phyloP scores from a whole-genome alignment of 2,797 vertebrate species.

The Pseudochromis fuscus region DNA sequence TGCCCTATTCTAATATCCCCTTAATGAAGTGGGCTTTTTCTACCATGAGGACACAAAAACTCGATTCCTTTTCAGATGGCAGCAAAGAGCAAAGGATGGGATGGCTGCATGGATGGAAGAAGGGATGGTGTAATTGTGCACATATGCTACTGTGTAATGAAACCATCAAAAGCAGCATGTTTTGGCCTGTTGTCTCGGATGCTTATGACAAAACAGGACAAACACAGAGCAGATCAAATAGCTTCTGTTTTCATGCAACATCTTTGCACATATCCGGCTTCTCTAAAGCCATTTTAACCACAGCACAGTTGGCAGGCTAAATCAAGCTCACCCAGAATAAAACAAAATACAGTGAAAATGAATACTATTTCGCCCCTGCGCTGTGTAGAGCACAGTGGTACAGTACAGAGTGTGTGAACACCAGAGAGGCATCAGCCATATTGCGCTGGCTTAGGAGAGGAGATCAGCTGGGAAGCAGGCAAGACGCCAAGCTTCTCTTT shows the following conservation, averaged over 20 bases:
- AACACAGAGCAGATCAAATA: slow-evolving; percentile 72
- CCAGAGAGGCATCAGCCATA: slow-evolving; percentile 82
- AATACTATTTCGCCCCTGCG: slow-evolving; percentile 71
- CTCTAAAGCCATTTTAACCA: slow-evolving; percentile 70
- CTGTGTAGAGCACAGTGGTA: slow-evolving; percentile 62
- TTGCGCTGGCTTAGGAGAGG: slow-evolving; percentile 83
- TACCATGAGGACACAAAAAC: slow-evolving; percentile 88
- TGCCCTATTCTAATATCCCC: slow-evolving; percentile 92
- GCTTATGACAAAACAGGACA: slow-evolving; percentile 74
- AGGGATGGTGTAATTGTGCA: slow-evolving; percentile 42
- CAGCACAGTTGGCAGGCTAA: slow-evolving; percentile 79
- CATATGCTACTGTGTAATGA: slow-evolving; percentile 74
- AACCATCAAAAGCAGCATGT: slow-evolving; percentile 64
- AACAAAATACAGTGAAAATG: slow-evolving; percentile 70
- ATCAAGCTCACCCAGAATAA: slow-evolving; percentile 68
- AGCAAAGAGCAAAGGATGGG: slow-evolving; percentile 38
- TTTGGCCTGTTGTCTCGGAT: slow-evolving; percentile 66
- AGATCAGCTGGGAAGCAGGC: slow-evolving; percentile 84
- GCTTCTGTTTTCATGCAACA: slow-evolving; percentile 73
- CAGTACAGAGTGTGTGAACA: slow-evolving; percentile 68
- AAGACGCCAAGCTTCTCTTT: slow-evolving; percentile 75
- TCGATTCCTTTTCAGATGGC: slow-evolving; percentile 86
- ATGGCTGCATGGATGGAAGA: slow-evolving; percentile 29
- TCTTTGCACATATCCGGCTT: slow-evolving; percentile 60
- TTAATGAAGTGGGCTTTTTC: slow-evolving; percentile 89